These are phyloP conservation scores for Dromaius novaehollandiae DNA, from an alignment of 2,113 vertebrate genomes.

Conservation along the genomic window DNA sequence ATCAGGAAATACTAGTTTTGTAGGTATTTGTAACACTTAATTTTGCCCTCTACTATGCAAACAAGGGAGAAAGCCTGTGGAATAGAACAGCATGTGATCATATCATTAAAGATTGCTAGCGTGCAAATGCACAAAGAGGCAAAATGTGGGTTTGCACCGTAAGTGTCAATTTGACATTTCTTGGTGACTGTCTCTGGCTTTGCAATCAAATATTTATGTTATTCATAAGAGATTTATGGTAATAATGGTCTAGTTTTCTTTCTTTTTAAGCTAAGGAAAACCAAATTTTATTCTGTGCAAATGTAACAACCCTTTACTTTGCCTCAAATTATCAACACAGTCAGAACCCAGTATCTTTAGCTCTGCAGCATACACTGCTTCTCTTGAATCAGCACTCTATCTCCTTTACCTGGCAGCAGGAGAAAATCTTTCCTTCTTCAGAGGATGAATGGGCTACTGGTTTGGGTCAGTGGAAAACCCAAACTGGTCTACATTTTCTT, in stretches of 20 bases:
- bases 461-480: not conserved
- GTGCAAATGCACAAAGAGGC: not conserved
- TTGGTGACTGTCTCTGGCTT: not conserved
- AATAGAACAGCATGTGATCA: not conserved
- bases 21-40: not conserved
- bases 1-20: slow-evolving; percentile 27
- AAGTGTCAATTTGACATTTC: not conserved
- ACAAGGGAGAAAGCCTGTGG: not conserved
- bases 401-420: not conserved
- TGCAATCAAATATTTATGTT: not conserved
- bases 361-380: not conserved
- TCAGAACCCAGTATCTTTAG: not conserved
- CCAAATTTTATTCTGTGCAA: not conserved
- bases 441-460: not conserved
- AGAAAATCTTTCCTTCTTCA: not conserved
- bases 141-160: not conserved
- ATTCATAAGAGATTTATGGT: not conserved
- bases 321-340: not conserved
- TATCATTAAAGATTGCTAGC: not conserved
- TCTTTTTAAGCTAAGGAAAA: not conserved
- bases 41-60: slow-evolving; percentile 3
- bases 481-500: not conserved
- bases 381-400: not conserved
- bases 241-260: not conserved
- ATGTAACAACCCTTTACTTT: not conserved